phyloP scores from a whole-genome alignment of 2,797 vertebrate genomes.

The Sylvilagus floridanus region DNA sequence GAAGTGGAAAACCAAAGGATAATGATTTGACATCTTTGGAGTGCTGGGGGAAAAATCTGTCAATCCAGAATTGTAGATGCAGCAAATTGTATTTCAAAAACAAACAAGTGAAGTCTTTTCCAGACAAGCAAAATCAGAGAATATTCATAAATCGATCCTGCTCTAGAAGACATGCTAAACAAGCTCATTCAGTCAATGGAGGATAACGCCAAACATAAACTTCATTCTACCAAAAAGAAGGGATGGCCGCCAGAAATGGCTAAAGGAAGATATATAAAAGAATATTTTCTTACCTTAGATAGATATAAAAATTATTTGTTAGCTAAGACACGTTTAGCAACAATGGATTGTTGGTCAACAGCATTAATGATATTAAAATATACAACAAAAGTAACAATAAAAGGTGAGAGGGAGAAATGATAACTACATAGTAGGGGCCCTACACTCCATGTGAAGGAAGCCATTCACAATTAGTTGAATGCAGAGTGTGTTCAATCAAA shows the following conservation, averaged over 20 bases:
- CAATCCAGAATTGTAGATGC: background rate
- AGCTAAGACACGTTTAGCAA: background rate
- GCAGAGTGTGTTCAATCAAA: background rate
- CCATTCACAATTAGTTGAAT: background rate
- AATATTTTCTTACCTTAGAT: background rate
- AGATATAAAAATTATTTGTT: background rate
- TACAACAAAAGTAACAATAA: background rate
- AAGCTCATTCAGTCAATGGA: background rate
- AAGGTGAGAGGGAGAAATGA: background rate
- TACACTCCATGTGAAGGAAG: fast-evolving
- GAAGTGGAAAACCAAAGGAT: background rate
- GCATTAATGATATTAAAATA: background rate
- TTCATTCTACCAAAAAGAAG: background rate
- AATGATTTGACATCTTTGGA: background rate
- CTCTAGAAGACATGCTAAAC: background rate
- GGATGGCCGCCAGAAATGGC: background rate
- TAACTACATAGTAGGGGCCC: background rate
- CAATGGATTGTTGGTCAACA: background rate
- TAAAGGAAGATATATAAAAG: background rate
- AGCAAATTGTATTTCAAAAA: background rate
- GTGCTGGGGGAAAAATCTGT: background rate
- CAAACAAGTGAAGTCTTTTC: background rate
- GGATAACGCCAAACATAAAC: background rate
- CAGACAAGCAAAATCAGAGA: background rate
- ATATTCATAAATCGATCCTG: background rate